Evolutionary conservation across 2,113 vertebrate species (phyloP).

Genomic region (Psilopsiagon aurifrons): DNA sequence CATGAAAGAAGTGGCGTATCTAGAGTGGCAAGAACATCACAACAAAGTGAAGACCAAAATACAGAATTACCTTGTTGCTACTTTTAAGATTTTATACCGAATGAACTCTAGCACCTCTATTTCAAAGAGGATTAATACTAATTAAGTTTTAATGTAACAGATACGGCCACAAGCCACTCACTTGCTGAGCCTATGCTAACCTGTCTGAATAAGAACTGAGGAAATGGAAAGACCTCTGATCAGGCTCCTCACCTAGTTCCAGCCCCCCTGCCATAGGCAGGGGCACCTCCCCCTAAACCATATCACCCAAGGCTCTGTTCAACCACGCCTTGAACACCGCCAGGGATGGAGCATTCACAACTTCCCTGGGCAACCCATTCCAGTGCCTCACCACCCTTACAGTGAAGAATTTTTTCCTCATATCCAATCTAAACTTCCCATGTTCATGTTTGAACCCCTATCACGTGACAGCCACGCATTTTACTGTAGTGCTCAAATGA

Average conservation of each 20-base stretch:
- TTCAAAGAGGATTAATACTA: neutral
- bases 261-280: too few species aligned
- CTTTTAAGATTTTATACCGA: neutral
- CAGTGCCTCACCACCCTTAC: too few species aligned
- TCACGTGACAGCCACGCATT: neutral
- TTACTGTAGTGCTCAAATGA: neutral
- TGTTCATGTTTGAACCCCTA: neutral
- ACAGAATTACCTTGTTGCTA: neutral
- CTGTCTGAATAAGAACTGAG: neutral
- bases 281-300: too few species aligned
- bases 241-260: neutral
- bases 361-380: too few species aligned
- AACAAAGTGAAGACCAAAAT: neutral
- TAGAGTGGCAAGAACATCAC: neutral
- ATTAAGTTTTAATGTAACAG: neutral
- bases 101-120: neutral
- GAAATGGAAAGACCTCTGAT: neutral
- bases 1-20: neutral
- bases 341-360: too few species aligned
- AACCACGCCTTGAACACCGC: too few species aligned
- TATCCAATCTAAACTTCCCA: too few species aligned
- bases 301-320: too few species aligned
- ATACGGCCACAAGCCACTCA: neutral
- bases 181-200: neutral
- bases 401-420: too few species aligned